These are phyloP conservation scores for Serripes groenlandicus DNA, from an alignment of 2,888 invertebrate genomes.

Conservation along the genomic window DNA sequence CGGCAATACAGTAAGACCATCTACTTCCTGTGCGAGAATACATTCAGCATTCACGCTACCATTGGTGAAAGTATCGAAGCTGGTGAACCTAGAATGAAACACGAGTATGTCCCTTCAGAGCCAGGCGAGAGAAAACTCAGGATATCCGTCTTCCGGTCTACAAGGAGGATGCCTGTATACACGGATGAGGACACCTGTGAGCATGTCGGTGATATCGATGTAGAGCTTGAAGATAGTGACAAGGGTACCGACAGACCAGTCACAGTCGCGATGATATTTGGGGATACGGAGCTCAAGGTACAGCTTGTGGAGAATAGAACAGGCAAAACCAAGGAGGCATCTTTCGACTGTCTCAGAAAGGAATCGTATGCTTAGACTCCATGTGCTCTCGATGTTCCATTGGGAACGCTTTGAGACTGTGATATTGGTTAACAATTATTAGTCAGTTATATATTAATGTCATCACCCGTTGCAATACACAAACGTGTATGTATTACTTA, in stretches of 20 bases:
- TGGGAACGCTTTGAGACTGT: no score
- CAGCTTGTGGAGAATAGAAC: slow-evolving; percentile 1
- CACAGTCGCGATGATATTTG: slow-evolving; percentile 2
- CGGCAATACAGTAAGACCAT: background rate
- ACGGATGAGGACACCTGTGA: background rate
- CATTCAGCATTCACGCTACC: slow-evolving; percentile 63
- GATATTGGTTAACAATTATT: no score
- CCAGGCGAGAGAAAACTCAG: slow-evolving; percentile 32
- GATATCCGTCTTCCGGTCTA: background rate
- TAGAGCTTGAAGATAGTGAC: background rate
- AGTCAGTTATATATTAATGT: no score
- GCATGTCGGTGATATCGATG: background rate
- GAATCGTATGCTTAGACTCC: background rate
- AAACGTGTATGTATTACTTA: no score
- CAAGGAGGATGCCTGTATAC: background rate
- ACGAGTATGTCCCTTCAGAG: slow-evolving; percentile 58
- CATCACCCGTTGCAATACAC: no score
- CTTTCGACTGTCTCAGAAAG: background rate
- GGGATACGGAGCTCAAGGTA: slow-evolving; percentile 15
- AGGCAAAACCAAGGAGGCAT: background rate
- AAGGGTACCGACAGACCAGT: background rate
- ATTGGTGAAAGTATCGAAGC: slow-evolving; percentile 51
- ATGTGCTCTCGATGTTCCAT: no score
- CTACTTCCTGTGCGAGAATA: slow-evolving; percentile 46
- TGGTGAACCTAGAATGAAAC: slow-evolving; percentile 53